A percentile compares a stretch with the other conserved stretches of the same genome.
phyloP scores from a whole-genome alignment of 2,113 vertebrate genomes.

The Heterocephalus glaber region DNA sequence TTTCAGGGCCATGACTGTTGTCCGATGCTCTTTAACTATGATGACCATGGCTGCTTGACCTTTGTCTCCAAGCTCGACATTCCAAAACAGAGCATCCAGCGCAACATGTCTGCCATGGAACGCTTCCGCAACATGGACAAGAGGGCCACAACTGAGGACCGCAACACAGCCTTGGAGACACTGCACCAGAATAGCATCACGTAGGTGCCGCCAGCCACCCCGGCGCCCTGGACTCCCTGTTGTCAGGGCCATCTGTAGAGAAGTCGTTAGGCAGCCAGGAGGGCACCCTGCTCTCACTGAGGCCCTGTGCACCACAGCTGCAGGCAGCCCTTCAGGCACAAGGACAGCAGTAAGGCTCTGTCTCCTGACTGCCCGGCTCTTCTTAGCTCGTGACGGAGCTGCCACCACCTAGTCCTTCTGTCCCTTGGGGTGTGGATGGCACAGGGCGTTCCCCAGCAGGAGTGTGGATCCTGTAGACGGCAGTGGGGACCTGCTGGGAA shows the following conservation, averaged over 20 bases:
- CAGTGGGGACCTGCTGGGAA: neutral
- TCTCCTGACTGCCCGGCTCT: neutral
- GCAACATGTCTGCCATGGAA: constrained; percentile 99
- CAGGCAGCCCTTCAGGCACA: neutral
- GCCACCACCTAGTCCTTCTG: neutral
- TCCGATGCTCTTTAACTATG: constrained; percentile 97
- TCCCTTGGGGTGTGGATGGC: neutral
- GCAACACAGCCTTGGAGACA: constrained; percentile 96
- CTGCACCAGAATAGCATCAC: constrained; percentile 99
- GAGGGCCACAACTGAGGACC: constrained; percentile 97
- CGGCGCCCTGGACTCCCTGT: neutral
- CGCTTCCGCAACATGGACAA: constrained; percentile 99
- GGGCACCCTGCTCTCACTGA: neutral
- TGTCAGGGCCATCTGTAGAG: neutral
- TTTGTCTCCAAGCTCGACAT: constrained; percentile 98
- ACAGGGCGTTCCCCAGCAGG: neutral
- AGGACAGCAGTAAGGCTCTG: neutral
- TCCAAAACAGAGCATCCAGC: constrained; percentile 98
- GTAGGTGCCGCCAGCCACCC: constrained; percentile 83
- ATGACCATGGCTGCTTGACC: constrained; percentile 92
- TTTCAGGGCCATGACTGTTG: constrained; percentile 98
- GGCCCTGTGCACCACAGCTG: neutral
- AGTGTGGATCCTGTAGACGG: neutral
- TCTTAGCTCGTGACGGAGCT: neutral
- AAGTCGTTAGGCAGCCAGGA: neutral